phyloP scores from a whole-genome alignment of 2,888 invertebrate genomes.

The Epiblema foenella region DNA sequence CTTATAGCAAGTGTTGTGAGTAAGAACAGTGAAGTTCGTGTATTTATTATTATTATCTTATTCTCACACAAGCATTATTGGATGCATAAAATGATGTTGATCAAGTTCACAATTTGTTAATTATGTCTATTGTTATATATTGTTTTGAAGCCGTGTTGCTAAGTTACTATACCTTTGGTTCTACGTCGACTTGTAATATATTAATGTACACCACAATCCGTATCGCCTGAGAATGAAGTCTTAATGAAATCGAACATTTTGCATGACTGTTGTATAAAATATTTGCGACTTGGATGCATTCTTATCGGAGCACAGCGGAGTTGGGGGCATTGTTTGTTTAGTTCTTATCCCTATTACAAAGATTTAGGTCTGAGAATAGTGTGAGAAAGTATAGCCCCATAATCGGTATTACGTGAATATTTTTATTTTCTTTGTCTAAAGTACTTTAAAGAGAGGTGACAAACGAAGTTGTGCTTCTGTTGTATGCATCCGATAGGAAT shows the following conservation, averaged over 20 bases:
- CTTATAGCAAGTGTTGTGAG: neutral
- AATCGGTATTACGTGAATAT: neutral
- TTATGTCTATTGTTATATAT: slow-evolving; percentile 23
- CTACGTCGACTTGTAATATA: slow-evolving; percentile 25
- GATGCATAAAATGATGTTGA: slow-evolving; percentile 1
- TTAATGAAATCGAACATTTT: slow-evolving; percentile 33
- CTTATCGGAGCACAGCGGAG: neutral
- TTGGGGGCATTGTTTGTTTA: neutral
- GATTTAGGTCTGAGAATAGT: neutral
- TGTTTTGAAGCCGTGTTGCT: slow-evolving; percentile 31
- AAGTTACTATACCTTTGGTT: slow-evolving; percentile 16
- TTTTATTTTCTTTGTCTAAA: neutral
- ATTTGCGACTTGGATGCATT: slow-evolving; percentile 27
- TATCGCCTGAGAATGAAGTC: slow-evolving; percentile 33
- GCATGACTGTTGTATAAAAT: slow-evolving; percentile 35
- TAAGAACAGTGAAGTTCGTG: slow-evolving; percentile 6
- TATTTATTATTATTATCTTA: neutral
- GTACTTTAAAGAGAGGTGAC: neutral
- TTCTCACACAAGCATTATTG: neutral
- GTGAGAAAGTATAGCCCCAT: neutral
- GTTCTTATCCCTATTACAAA: neutral
- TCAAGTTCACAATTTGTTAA: neutral
- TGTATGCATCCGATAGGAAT: neutral
- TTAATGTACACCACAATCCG: slow-evolving; percentile 29
- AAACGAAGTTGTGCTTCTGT: neutral